These are phyloP conservation scores for Tympanoctomys barrerae DNA, from an alignment of 2,797 vertebrate genomes.

Conservation along the genomic window DNA sequence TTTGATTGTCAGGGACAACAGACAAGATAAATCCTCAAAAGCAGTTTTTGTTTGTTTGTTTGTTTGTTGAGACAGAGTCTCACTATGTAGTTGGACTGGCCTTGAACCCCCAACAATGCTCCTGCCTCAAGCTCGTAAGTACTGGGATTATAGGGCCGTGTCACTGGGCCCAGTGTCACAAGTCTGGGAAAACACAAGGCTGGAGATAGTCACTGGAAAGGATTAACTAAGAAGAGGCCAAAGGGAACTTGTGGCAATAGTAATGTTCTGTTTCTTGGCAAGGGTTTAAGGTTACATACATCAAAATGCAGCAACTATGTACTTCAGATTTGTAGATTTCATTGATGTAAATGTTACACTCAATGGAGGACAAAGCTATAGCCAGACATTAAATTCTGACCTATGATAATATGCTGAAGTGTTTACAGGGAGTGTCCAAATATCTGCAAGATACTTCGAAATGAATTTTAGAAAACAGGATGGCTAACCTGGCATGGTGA, in stretches of 20 bases:
- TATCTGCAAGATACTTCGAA: slow-evolving; percentile 47
- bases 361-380: neutral
- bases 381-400: slow-evolving; percentile 55
- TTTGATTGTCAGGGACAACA: slow-evolving; percentile 33
- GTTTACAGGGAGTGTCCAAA: neutral
- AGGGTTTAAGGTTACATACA: neutral
- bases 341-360: neutral
- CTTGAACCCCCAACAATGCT: neutral
- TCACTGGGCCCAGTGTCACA: neutral
- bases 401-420: neutral
- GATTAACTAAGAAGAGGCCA: neutral
- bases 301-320: neutral
- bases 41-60: neutral
- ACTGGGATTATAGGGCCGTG: neutral
- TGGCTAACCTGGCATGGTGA: neutral
- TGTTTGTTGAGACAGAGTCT: neutral
- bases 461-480: neutral
- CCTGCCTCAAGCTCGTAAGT: neutral
- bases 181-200: neutral
- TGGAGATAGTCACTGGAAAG: neutral
- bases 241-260: neutral
- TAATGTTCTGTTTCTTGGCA: neutral
- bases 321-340: slow-evolving; percentile 14
- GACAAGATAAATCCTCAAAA: slow-evolving; percentile 22
- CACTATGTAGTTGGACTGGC: neutral